These are phyloP conservation scores for Dynastes maya DNA, from an alignment of 2,888 invertebrate genomes.

Conservation along the genomic window DNA sequence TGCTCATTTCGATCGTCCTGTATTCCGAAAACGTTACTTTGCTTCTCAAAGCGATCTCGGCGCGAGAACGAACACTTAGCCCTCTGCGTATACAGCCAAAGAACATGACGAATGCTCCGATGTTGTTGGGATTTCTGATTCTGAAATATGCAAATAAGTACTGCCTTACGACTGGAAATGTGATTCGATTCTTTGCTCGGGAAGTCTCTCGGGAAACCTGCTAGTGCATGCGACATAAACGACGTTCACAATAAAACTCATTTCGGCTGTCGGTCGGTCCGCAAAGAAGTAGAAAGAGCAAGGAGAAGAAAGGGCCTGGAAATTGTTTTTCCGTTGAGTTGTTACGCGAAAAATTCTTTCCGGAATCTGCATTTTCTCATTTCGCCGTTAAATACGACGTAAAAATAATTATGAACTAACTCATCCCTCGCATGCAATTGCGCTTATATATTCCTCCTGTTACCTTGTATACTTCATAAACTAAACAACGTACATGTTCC, in stretches of 20 bases:
- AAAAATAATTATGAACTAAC: conserved; percentile 3
- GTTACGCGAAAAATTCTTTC: conserved; percentile 27
- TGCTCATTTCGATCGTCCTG: not conserved
- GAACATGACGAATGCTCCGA: conserved; percentile 51
- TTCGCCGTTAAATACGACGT: conserved; percentile 8
- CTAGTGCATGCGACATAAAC: conserved; percentile 50
- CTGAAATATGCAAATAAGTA: conserved; percentile 53
- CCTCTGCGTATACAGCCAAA: conserved; percentile 24
- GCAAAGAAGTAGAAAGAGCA: conserved; percentile 29
- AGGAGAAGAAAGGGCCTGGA: conserved; percentile 21
- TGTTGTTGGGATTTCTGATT: conserved; percentile 52
- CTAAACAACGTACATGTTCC: too few relatives aligned
- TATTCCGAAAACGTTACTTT: not conserved
- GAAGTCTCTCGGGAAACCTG: conserved; percentile 46
- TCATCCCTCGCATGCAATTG: not conserved
- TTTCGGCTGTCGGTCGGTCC: conserved; percentile 41
- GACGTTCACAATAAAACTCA: conserved; percentile 49
- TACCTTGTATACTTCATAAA: too few relatives aligned
- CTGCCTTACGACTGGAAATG: conserved; percentile 46
- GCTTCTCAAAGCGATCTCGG: not conserved
- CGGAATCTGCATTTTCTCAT: conserved; percentile 28
- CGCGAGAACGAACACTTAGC: conserved; percentile 29
- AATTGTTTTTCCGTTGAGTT: conserved; percentile 26
- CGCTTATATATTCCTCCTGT: not conserved
- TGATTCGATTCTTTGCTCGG: conserved; percentile 52